Conservation (phyloP, 1,140 invertebrate genomes). For the Physella acuta region DNA sequence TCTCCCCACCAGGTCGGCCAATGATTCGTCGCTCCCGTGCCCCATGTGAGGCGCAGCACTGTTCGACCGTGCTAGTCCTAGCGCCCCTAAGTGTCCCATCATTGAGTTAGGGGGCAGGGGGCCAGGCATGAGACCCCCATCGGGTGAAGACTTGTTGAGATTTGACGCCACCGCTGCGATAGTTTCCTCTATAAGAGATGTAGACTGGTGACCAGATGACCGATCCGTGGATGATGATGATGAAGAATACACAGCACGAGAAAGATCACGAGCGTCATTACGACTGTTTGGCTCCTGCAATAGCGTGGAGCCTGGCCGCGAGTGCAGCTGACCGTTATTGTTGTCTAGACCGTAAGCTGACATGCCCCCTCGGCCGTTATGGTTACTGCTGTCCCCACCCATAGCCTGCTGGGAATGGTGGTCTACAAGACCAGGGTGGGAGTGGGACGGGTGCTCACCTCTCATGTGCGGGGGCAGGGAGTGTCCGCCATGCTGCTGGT, state of each 20-base stretch:
- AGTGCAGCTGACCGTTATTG: background rate
- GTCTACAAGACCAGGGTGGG: slow-evolving; percentile 12
- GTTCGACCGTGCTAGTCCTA: background rate
- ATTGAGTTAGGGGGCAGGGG: slow-evolving; percentile 11
- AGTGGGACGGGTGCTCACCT: slow-evolving; percentile 12
- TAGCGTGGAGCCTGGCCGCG: slow-evolving; percentile 12
- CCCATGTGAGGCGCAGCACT: slow-evolving; percentile 2
- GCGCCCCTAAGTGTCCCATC: background rate
- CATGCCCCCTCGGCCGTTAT: slow-evolving; percentile 11
- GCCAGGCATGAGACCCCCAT: slow-evolving; percentile 13
- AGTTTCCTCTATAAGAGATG: slow-evolving; percentile 22
- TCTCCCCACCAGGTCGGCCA: slow-evolving; percentile 20
- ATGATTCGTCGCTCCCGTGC: slow-evolving; percentile 8
- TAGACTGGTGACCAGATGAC: background rate
- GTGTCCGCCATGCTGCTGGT: slow-evolving; percentile 5
- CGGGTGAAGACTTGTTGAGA: slow-evolving; percentile 11
- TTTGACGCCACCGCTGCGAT: slow-evolving; percentile 21
- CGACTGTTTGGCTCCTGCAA: slow-evolving; percentile 2
- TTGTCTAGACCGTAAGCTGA: slow-evolving; percentile 8
- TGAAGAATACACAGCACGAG: slow-evolving; percentile 10
- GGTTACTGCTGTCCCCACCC: slow-evolving; percentile 22
- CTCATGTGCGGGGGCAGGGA: slow-evolving; percentile 7
- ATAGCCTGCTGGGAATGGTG: slow-evolving; percentile 11
- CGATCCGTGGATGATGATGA: slow-evolving; percentile 12
- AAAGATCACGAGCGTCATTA: slow-evolving; percentile 3